These are phyloP conservation scores for Coenonympha arcania DNA, from an alignment of 2,888 invertebrate genomes.

Conservation along the genomic window DNA sequence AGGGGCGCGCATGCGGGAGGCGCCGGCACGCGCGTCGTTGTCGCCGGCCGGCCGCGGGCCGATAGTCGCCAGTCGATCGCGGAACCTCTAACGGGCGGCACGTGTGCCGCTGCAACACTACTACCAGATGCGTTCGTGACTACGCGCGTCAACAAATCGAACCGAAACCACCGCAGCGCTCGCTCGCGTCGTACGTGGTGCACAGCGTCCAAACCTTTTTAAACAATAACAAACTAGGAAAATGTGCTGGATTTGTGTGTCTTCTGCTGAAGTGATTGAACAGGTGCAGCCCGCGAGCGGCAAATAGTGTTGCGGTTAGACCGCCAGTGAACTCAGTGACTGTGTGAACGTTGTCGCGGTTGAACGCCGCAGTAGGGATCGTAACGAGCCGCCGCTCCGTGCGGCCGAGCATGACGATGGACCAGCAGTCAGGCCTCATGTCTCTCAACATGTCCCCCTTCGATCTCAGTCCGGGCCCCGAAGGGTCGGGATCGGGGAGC, in stretches of 20 bases:
- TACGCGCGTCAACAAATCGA: constrained; percentile 52
- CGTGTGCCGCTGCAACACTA: constrained; percentile 48
- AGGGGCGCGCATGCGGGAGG: constrained; percentile 72
- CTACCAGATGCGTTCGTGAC: constrained; percentile 60
- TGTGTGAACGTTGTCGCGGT: constrained; percentile 73
- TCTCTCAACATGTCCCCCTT: constrained; percentile 92
- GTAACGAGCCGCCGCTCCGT: constrained; percentile 58
- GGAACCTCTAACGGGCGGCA: constrained; percentile 57
- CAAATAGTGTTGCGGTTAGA: constrained; percentile 71
- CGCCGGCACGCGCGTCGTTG: constrained; percentile 69
- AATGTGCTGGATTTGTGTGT: constrained; percentile 71
- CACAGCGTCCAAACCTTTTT: constrained; percentile 35
- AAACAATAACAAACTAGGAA: constrained; percentile 42
- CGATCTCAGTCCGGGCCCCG: constrained; percentile 80
- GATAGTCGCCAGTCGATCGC: constrained; percentile 62
- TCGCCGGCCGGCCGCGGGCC: constrained; percentile 57
- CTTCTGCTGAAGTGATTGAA: constrained; percentile 64
- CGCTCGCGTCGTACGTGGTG: constrained; percentile 39
- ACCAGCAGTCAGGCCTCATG: constrained; percentile 88
- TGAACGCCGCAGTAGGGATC: constrained; percentile 67
- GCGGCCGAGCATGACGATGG: constrained; percentile 79
- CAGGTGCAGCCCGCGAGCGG: constrained; percentile 70
- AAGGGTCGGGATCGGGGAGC: constrained; percentile 78
- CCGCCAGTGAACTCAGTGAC: constrained; percentile 73
- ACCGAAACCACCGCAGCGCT: constrained; percentile 40